Evolutionary conservation across 1,140 invertebrate genomes (phyloP).

Genomic region (Mactra quadrangularis): DNA sequence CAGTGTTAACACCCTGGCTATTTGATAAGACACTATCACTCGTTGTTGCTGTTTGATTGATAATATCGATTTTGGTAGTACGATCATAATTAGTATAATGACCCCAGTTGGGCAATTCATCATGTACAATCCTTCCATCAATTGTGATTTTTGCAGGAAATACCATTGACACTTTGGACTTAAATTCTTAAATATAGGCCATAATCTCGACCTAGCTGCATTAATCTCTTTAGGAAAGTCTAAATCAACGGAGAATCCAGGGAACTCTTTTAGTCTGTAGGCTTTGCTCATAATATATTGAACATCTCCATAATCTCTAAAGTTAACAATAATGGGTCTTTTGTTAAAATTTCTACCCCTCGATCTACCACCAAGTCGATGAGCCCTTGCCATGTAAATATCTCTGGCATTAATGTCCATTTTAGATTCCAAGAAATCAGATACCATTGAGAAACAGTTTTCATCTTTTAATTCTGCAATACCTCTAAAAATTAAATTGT

Average conservation of each 20-base stretch:
- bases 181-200: constrained; percentile 12
- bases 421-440: no score
- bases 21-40: no score
- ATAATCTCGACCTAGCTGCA: constrained; percentile 24
- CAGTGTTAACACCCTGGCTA: no score
- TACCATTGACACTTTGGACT: background rate
- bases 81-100: no score
- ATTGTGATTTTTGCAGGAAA: constrained; percentile 9
- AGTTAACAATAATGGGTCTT: constrained; percentile 31
- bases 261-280: background rate
- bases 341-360: constrained; percentile 22
- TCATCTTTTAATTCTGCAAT: no score
- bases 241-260: constrained; percentile 24
- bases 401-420: no score
- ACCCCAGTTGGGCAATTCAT: constrained; percentile 14
- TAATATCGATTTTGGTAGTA: no score
- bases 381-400: no score
- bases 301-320: constrained; percentile 28
- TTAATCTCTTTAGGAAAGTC: constrained; percentile 51
- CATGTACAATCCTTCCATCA: background rate
- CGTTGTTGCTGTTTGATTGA: no score
- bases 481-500: no score
- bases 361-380: no score
- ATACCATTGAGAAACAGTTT: no score
- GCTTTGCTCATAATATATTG: constrained; percentile 21